phyloP scores from a whole-genome alignment of 2,113 vertebrate species.

The Leptobrachium ailaonicum region DNA sequence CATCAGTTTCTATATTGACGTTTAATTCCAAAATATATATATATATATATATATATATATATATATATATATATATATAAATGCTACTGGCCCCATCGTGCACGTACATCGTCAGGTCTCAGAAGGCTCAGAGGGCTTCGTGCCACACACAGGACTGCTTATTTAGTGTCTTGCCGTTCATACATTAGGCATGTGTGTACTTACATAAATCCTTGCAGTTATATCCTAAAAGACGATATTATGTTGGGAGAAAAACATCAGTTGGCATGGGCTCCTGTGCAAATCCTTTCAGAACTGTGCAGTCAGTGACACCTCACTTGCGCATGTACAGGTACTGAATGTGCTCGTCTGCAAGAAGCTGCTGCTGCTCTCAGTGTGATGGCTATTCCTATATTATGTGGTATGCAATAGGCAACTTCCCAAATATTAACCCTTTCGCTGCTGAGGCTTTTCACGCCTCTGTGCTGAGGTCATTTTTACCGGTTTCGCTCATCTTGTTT shows the following conservation, averaged over 20 bases:
- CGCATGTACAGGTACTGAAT: background rate
- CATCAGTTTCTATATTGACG: too few relatives aligned
- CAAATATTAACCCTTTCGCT: too few relatives aligned
- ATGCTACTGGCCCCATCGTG: background rate
- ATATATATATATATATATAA: too few relatives aligned
- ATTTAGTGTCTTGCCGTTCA: slow-evolving; percentile 6
- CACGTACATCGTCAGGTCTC: slow-evolving; percentile 11
- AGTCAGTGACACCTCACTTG: background rate
- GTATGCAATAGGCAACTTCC: too few relatives aligned
- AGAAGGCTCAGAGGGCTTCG: background rate
- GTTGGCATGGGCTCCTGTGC: slow-evolving; percentile 11
- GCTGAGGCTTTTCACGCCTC: too few relatives aligned
- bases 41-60: too few relatives aligned
- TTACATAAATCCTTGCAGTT: background rate
- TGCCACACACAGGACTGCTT: slow-evolving; percentile 29
- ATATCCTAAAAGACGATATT: slow-evolving; percentile 32
- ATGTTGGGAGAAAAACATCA: slow-evolving; percentile 21
- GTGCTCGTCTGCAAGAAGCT: background rate
- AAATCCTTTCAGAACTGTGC: slow-evolving; percentile 27
- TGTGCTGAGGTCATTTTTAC: too few relatives aligned
- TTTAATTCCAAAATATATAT: too few relatives aligned
- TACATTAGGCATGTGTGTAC: background rate
- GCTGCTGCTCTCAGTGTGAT: background rate
- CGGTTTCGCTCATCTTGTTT: too few relatives aligned
- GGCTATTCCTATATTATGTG: background rate